Evolutionary conservation across 2,797 vertebrate species (phyloP).

Genomic region (Spinibarbus caldwelli): DNA sequence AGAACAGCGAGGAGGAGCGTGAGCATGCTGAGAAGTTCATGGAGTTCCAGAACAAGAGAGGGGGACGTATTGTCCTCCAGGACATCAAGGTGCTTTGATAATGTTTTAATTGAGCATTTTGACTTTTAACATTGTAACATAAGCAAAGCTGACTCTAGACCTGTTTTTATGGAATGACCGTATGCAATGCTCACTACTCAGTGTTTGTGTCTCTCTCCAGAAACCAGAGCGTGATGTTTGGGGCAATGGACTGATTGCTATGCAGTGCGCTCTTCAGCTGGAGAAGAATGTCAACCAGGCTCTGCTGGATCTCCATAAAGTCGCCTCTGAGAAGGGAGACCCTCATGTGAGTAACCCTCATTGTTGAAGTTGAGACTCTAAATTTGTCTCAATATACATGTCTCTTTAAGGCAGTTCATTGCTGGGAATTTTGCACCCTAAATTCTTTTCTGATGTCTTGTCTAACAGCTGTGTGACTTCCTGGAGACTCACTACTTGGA

Average conservation of each 20-base stretch:
- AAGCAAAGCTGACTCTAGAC: too few species aligned
- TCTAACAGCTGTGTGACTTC: constrained; percentile 88
- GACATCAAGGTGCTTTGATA: constrained; percentile 77
- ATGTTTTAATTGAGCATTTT: too few species aligned
- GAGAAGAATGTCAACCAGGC: constrained; percentile 92
- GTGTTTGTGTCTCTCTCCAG: too few species aligned
- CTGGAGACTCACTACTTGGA: constrained; percentile 91
- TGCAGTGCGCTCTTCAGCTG: constrained; percentile 89
- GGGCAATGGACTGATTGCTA: constrained; percentile 86
- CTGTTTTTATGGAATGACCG: too few species aligned
- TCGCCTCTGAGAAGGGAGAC: constrained; percentile 78
- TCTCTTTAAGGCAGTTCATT: too few species aligned
- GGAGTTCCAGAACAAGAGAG: constrained; percentile 78
- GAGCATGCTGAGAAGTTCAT: constrained; percentile 77
- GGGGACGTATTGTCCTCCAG: constrained; percentile 76
- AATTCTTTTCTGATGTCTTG: not conserved
- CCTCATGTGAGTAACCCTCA: constrained; percentile 80
- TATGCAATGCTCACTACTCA: too few species aligned
- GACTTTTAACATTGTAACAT: too few species aligned
- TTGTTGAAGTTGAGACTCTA: too few species aligned
- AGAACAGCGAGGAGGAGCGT: constrained; percentile 75
- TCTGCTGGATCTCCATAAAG: constrained; percentile 84
- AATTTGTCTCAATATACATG: too few species aligned
- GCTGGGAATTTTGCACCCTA: not conserved
- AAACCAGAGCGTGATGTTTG: constrained; percentile 93